Percentiles rank a stretch among this genome's conserved stretches.
phyloP scores from a whole-genome alignment of 2,113 vertebrate species.

The Oxyruncus cristatus region DNA sequence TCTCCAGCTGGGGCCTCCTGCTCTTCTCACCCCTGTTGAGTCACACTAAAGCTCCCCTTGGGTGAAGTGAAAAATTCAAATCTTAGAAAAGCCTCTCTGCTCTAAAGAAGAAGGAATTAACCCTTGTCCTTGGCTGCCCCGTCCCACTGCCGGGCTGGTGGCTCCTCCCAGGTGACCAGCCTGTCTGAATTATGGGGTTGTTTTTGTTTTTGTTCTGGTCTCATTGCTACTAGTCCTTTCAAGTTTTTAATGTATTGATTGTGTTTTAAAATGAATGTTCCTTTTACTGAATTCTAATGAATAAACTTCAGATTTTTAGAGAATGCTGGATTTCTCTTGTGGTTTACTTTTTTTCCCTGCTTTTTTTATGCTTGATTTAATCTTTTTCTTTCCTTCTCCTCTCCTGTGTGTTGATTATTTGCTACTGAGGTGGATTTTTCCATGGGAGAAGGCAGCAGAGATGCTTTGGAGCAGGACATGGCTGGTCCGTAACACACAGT shows the following conservation, averaged over 20 bases:
- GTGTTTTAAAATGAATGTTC: conserved; percentile 64
- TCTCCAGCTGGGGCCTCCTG: background rate
- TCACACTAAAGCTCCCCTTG: background rate
- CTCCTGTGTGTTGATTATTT: background rate
- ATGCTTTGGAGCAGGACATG: background rate
- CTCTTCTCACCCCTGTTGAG: background rate
- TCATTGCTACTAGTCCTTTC: conserved; percentile 11
- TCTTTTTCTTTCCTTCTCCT: background rate
- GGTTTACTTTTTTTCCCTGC: background rate
- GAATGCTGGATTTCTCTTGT: background rate
- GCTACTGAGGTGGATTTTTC: background rate
- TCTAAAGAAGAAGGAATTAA: background rate
- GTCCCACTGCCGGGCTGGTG: background rate
- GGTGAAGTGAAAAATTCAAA: background rate
- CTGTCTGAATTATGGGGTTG: background rate
- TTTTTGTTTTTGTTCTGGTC: background rate
- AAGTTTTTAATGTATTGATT: conserved; percentile 48
- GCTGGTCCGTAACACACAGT: background rate
- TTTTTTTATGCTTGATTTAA: background rate
- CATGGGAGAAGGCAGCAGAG: background rate
- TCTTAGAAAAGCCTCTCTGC: background rate
- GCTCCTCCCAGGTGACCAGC: background rate
- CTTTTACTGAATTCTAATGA: conserved; percentile 57
- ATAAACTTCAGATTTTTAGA: conserved; percentile 64
- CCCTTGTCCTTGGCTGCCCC: background rate